Percentiles rank a stretch among this genome's conserved stretches.
phyloP scores from a whole-genome alignment of 2,888 invertebrate species.

The Agrypnus murinus region DNA sequence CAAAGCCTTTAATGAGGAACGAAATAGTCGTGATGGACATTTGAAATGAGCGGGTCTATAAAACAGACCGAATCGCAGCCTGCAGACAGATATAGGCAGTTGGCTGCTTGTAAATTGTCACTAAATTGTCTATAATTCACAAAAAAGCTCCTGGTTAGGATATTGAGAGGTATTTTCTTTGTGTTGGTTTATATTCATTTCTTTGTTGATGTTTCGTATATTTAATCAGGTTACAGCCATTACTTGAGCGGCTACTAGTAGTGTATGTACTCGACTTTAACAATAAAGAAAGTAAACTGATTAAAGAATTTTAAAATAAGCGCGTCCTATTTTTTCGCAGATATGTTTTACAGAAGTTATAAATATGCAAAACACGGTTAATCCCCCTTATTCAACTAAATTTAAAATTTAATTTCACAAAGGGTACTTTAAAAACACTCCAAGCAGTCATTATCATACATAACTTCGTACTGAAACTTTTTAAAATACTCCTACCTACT shows the following conservation, averaged over 20 bases:
- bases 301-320: not conserved
- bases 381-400: conserved; percentile 51
- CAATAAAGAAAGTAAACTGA: not conserved
- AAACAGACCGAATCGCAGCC: conserved; percentile 64
- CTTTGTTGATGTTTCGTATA: conserved; percentile 25
- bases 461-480: conserved; percentile 41
- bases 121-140: conserved; percentile 60
- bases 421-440: conserved; percentile 61
- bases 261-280: not conserved
- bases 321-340: conserved; percentile 3
- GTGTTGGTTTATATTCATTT: conserved; percentile 42
- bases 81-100: conserved; percentile 67
- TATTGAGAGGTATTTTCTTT: conserved; percentile 50
- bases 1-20: conserved; percentile 78
- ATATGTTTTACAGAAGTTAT: conserved; percentile 7
- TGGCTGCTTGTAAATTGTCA: conserved; percentile 68
- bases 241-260: not conserved
- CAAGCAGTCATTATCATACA: conserved; percentile 58
- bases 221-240: conserved; percentile 1
- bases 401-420: conserved; percentile 60
- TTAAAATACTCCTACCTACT: conserved; percentile 9
- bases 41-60: conserved; percentile 73
- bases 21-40: conserved; percentile 81
- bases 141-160: conserved; percentile 51
- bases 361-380: conserved; percentile 26